Evolutionary conservation across 1,140 invertebrate species (phyloP).

Genomic region (Rhyzopertha dominica): DNA sequence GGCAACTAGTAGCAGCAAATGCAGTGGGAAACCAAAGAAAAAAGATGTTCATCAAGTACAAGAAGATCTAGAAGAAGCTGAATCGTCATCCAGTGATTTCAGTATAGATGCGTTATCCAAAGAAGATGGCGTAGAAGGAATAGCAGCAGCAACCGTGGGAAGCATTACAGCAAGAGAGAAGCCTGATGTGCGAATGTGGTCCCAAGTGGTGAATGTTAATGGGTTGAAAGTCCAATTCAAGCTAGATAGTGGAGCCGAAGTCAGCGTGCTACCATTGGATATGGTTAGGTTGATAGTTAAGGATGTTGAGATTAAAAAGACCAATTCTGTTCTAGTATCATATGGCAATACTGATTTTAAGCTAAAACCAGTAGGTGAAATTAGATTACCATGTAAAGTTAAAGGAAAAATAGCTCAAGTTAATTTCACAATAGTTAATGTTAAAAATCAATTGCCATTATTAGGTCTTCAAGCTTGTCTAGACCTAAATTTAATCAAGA

Average conservation of each 20-base stretch:
- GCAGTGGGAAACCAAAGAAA: no score
- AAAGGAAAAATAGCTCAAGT: conserved; percentile 5
- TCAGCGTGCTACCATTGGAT: neutral
- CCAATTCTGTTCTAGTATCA: conserved; percentile 7
- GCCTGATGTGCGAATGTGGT: no score
- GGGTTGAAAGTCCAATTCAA: conserved; percentile 1
- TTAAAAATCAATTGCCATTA: conserved; percentile 1
- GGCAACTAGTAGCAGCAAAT: no score
- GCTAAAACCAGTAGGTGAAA: conserved; percentile 7
- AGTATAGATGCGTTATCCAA: no score
- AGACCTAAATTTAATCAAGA: neutral
- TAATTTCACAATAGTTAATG: conserved; percentile 8
- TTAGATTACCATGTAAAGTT: conserved; percentile 3
- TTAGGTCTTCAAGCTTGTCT: conserved; percentile 3
- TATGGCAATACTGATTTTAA: conserved; percentile 17
- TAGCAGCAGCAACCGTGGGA: no score
- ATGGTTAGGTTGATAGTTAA: neutral
- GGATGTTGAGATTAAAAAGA: neutral
- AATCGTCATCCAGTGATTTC: no score
- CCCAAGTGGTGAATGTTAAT: neutral
- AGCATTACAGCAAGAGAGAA: no score
- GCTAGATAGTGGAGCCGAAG: conserved; percentile 1
- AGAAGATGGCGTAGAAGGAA: no score
- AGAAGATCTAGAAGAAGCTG: no score
- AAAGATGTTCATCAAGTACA: no score